Conservation (phyloP, 1,140 invertebrate genomes). For the Leguminivora glycinivorella region DNA sequence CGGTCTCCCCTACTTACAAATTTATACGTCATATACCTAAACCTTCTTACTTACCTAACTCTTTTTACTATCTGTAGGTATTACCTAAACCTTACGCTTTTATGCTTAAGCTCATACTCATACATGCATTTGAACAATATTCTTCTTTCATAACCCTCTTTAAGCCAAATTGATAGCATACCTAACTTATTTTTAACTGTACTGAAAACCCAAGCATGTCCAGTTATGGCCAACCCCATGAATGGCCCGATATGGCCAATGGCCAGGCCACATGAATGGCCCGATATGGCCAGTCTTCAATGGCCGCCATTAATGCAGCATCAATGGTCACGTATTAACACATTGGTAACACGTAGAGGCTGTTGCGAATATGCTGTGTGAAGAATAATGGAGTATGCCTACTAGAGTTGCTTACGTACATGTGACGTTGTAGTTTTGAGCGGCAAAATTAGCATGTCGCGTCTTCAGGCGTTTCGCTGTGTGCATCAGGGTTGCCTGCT, state of each 20-base stretch:
- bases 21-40: no score
- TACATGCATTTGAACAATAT: no score
- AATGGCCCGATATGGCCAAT: slow-evolving; percentile 11
- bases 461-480: background rate
- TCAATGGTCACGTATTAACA: slow-evolving; percentile 14
- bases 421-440: background rate
- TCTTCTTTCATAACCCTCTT: no score
- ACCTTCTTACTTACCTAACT: no score
- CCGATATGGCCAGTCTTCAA: slow-evolving; percentile 3
- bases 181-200: background rate
- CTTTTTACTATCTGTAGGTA: no score
- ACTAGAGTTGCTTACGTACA: background rate
- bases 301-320: slow-evolving; percentile 9
- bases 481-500: background rate
- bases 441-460: background rate
- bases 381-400: background rate
- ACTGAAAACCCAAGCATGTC: background rate
- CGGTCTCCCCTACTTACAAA: no score
- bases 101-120: no score
- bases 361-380: background rate
- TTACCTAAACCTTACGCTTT: no score
- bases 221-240: background rate
- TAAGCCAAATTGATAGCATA: no score
- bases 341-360: slow-evolving; percentile 4
- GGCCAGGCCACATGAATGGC: background rate